Percentiles rank a stretch among this genome's conserved stretches.
These are phyloP conservation scores for Suncus etruscus DNA, from an alignment of 2,113 vertebrate genomes.

Conservation along the genomic window DNA sequence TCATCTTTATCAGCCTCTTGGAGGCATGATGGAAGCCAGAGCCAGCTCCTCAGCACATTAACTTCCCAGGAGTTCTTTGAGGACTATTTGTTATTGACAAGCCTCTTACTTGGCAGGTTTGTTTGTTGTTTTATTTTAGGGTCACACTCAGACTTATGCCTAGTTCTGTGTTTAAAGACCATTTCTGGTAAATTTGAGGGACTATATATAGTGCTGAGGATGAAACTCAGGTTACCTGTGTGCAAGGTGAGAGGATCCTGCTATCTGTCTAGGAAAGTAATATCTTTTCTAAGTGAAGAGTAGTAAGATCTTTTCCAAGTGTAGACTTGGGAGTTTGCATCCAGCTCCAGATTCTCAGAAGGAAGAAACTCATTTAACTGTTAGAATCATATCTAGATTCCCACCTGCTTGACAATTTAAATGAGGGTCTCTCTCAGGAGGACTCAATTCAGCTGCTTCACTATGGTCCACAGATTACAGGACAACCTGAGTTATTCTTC, in stretches of 20 bases:
- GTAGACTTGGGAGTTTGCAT: too few species aligned
- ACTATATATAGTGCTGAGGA: too few species aligned
- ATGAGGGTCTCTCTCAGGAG: neutral
- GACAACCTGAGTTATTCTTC: neutral
- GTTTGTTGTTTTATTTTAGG: neutral
- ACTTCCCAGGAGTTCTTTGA: neutral
- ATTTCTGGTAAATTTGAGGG: too few species aligned
- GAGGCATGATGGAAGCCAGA: neutral
- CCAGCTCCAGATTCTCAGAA: neutral
- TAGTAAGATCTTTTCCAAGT: too few species aligned
- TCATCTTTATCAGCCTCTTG: neutral
- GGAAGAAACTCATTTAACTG: neutral
- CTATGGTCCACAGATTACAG: rapidly evolving
- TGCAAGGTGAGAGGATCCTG: too few species aligned
- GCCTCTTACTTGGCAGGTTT: neutral
- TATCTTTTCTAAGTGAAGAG: too few species aligned
- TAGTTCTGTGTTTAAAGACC: too few species aligned
- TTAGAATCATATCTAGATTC: neutral
- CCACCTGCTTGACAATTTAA: neutral
- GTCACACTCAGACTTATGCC: neutral
- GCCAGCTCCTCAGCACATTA: neutral
- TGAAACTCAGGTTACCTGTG: too few species aligned
- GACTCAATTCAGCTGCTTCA: neutral
- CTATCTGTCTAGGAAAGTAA: too few species aligned
- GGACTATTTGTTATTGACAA: neutral